phyloP scores from a whole-genome alignment of 2,113 vertebrate genomes.

The Theristicus caerulescens region DNA sequence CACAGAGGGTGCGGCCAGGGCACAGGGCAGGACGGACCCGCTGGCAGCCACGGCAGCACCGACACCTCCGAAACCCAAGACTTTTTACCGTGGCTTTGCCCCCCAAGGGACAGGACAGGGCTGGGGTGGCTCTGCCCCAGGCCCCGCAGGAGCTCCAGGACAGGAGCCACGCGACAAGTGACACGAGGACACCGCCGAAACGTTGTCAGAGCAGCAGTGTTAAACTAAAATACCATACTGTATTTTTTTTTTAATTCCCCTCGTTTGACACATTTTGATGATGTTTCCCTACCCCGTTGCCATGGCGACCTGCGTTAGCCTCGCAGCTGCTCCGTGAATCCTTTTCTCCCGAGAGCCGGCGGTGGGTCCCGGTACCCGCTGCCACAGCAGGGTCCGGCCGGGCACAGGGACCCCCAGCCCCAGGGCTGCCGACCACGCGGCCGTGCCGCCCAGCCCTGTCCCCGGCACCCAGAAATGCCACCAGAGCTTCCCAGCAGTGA shows the following conservation, averaged over 20 bases:
- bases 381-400: fast-evolving
- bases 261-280: not conserved
- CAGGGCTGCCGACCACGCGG: fast-evolving
- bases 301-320: not conserved
- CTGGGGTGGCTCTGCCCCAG: not conserved
- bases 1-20: not conserved
- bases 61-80: not conserved
- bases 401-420: not conserved
- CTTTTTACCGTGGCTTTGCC: no score
- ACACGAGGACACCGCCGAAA: fast-evolving
- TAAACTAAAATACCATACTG: not conserved
- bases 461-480: not conserved
- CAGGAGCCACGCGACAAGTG: fast-evolving
- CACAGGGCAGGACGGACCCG: no score
- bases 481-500: not conserved
- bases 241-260: not conserved
- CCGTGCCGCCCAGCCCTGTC: not conserved
- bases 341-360: not conserved
- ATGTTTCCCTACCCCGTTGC: not conserved
- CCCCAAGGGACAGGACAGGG: not conserved
- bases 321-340: not conserved
- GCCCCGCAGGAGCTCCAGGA: no score
- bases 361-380: not conserved
- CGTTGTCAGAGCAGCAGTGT: not conserved
- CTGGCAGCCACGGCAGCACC: not conserved